phyloP scores from a whole-genome alignment of 2,797 vertebrate species.

The Babyrousa celebensis region DNA sequence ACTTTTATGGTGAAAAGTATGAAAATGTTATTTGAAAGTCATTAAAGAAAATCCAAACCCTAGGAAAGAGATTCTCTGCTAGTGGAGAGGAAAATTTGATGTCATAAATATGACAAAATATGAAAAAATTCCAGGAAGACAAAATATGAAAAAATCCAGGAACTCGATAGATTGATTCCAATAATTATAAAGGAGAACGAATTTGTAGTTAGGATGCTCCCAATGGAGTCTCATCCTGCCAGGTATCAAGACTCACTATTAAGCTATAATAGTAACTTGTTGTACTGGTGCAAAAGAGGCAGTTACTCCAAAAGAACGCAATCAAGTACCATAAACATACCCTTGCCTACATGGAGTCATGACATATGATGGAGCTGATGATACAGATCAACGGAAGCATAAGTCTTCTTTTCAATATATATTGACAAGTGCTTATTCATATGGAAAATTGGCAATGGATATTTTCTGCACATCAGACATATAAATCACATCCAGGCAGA shows the following conservation, averaged over 20 bases:
- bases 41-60: not conserved
- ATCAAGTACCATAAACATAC: no score
- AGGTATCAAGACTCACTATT: not conserved
- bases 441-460: not conserved
- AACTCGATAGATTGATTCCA: not conserved
- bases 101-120: not conserved
- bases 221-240: not conserved
- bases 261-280: not conserved
- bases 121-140: constrained; percentile 15
- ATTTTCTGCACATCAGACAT: not conserved
- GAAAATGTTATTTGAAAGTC: not conserved
- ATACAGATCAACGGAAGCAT: not conserved
- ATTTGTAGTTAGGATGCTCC: not conserved
- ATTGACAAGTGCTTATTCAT: not conserved
- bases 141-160: not conserved
- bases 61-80: not conserved
- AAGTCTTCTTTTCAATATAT: not conserved
- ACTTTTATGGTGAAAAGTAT: not conserved
- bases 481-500: not conserved
- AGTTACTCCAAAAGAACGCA: not conserved
- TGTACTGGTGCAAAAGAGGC: not conserved
- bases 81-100: not conserved
- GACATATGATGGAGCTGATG: no score
- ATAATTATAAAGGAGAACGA: not conserved
- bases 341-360: rapidly evolving